Base-by-base conservation (phyloP, 2,113 vertebrate species). In the Cranoglanis bouderius region DNA sequence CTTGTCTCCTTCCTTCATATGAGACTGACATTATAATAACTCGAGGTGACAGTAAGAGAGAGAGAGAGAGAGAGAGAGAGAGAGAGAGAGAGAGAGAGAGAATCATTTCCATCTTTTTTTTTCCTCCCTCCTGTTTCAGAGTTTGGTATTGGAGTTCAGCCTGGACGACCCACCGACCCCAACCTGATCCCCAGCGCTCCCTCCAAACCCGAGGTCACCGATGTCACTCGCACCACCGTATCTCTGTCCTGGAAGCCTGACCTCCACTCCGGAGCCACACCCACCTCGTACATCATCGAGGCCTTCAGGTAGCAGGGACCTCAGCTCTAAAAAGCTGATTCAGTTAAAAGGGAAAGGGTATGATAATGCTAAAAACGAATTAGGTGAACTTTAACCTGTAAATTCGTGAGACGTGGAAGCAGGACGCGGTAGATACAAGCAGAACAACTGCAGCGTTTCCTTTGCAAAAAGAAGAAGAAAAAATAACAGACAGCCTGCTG, bases 201-300 rank as follows among this genome's bases (percentile, higher is more conserved):
- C 0, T 98, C 96, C 83, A 99, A 97, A 93, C 98, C 98, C 0
- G 98, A 99, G 91, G 96, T 99, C 88, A 98, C 96, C 1, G 98
- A 99, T 53, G 98, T 99, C 90, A 97, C 96, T 90, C 97, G 96
- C 92, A 98, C 97, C 57, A 97, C 97, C 14, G 96, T 99, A 72
- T 96, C 96, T 0, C 94, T 99, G 87, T 97, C 97, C 72, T 99
- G 98, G 98, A 97, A 97, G 93, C 98, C 98, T 7, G 98, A 99
- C 93, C 93, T 98, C 91, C 97, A 97, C 93, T 94, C 97, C 83
- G 98, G 98, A 92, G 98, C 98, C 94, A 99, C 98, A 0, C 98
- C 98, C 91, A 99, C 98, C 1, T 99, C 98, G 85, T 99, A 99
- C n/a, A 94, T 99, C 91, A 97, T 99, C 86, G 98, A 99, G 93